These are phyloP conservation scores for Caradrina clavipalpis DNA, from an alignment of 2,888 invertebrate species.

Conservation along the genomic window DNA sequence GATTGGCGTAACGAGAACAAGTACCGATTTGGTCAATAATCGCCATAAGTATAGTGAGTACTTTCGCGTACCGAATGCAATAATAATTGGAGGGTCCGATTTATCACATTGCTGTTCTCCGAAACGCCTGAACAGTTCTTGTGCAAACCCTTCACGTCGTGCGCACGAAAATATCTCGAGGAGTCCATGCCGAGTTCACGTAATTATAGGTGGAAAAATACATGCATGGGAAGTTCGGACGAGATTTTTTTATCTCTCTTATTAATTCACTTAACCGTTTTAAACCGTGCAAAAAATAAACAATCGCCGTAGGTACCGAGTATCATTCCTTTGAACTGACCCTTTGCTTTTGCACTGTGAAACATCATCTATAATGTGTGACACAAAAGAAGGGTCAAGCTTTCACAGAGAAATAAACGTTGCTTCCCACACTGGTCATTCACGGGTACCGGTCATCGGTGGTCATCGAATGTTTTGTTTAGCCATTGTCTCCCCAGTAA, in stretches of 20 bases:
- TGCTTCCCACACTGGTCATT: slow-evolving; percentile 89
- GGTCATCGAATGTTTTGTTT: slow-evolving; percentile 86
- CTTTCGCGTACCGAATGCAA: slow-evolving; percentile 89
- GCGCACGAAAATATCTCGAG: slow-evolving; percentile 88
- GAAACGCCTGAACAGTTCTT: slow-evolving; percentile 89
- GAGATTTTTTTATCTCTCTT: slow-evolving; percentile 79
- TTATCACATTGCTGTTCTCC: slow-evolving; percentile 89
- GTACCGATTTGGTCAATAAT: slow-evolving; percentile 89
- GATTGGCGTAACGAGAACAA: slow-evolving; percentile 89
- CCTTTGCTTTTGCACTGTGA: slow-evolving; percentile 78
- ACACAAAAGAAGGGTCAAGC: slow-evolving; percentile 84
- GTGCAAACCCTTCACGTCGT: slow-evolving; percentile 88
- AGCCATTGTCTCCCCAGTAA: slow-evolving; percentile 78
- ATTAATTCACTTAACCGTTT: slow-evolving; percentile 82
- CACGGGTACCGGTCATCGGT: slow-evolving; percentile 87
- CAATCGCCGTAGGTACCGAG: slow-evolving; percentile 71
- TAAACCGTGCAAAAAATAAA: slow-evolving; percentile 82
- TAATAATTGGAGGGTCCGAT: slow-evolving; percentile 90
- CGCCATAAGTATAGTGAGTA: slow-evolving; percentile 87
- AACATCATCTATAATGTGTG: slow-evolving; percentile 76
- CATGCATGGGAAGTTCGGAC: slow-evolving; percentile 84
- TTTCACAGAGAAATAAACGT: slow-evolving; percentile 77
- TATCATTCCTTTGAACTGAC: slow-evolving; percentile 76
- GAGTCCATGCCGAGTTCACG: slow-evolving; percentile 83
- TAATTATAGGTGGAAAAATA: slow-evolving; percentile 89